Evolutionary conservation across 2,888 invertebrate genomes (phyloP), one percentile per base, ranked within the genome.

Genomic region (Mamestra brassicae): DNA sequence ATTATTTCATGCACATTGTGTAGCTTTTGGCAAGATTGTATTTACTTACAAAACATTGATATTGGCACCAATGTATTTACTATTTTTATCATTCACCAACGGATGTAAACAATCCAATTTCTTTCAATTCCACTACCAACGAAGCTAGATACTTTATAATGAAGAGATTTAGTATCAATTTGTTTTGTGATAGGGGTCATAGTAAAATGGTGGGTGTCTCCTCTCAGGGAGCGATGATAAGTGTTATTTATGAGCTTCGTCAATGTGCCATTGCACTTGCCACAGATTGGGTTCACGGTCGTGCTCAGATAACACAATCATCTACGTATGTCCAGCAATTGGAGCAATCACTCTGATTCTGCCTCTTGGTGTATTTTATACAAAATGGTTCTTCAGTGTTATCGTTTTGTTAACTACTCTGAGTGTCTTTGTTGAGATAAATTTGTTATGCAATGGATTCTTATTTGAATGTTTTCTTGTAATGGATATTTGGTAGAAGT

Each of bases 231-330:
- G 85, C 89, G 88, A 90, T 92, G 94, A 94, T 95, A 95, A 95
- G 92, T 95, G 93, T 94, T 92, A 95, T 95, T 95, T 95, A 95
- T 95, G 92, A 92, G 89, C 86, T 90, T 91, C 87, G 89, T 89
- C 93, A 92, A 92, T 93, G 93, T 94, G 94, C 92, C 94, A 93
- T 94, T 95, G 96, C 95, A 95, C 95, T 95, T 93, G 93, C 83
- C 89, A 90, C 89, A 92, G 90, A 95, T 94, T 94, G 94, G 87
- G 95, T 95, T 96, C 95, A 96, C 85, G 95, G 95, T 91, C 96
- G 90, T 76, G 71, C 61, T 63, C 70, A 86, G 89, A 91, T 91
- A 90, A 87, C 78, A 75, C 83, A 84, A 84, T 80, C 85, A 78
- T 85, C 66, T 85, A 80, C 84, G 81, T 88, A 86, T 86, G 84